Conservation (phyloP, 2,888 invertebrate genomes). For the Opisthograptis luteolata region DNA sequence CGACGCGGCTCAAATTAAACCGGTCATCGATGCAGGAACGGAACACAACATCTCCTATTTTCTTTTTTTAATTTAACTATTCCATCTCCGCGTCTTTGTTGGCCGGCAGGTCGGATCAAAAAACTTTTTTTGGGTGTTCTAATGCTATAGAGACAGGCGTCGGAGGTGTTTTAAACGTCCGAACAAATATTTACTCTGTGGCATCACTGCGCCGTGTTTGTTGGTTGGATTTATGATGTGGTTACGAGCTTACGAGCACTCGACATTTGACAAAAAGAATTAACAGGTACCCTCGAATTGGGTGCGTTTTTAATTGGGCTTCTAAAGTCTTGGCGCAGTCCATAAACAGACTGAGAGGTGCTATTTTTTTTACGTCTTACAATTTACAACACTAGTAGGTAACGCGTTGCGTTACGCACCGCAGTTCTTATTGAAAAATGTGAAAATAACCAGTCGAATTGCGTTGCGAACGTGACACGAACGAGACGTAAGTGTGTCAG, state of each 20-base stretch:
- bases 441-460: slow-evolving; percentile 30
- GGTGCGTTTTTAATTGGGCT: slow-evolving; percentile 50
- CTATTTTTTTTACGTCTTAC: slow-evolving; percentile 4
- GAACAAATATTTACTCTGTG: slow-evolving; percentile 67
- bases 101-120: slow-evolving; percentile 56
- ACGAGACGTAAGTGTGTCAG: slow-evolving; percentile 70
- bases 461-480: slow-evolving; percentile 34
- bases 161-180: slow-evolving; percentile 45
- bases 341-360: background rate
- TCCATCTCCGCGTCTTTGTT: slow-evolving; percentile 65
- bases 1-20: slow-evolving; percentile 45
- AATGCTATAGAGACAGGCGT: slow-evolving; percentile 40
- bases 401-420: slow-evolving; percentile 10
- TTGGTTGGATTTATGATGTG: slow-evolving; percentile 63
- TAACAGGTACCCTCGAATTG: slow-evolving; percentile 63
- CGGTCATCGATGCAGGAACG: slow-evolving; percentile 57
- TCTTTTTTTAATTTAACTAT: slow-evolving; percentile 65
- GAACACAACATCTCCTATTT: slow-evolving; percentile 65
- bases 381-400: too few species aligned
- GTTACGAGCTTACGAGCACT: slow-evolving; percentile 56
- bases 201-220: slow-evolving; percentile 55
- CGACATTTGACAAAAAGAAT: slow-evolving; percentile 56
- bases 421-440: slow-evolving; percentile 26
- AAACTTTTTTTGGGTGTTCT: slow-evolving; percentile 51
- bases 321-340: slow-evolving; percentile 13